phyloP scores from a whole-genome alignment of 2,888 invertebrate genomes.

The Heliconius cydno region DNA sequence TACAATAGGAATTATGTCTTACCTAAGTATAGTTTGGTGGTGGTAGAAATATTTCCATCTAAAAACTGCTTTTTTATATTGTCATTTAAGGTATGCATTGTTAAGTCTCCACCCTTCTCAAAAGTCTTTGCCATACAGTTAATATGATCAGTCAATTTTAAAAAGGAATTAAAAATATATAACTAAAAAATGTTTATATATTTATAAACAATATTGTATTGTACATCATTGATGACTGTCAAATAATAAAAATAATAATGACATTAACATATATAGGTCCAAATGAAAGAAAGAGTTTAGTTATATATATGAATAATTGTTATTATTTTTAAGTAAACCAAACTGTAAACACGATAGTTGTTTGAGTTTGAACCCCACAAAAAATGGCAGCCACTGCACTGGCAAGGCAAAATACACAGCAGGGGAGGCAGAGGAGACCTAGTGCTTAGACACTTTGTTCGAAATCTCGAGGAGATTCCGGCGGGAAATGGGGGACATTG shows the following conservation, averaged over 20 bases:
- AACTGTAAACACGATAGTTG: not conserved
- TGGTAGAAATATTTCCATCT: conserved; percentile 62
- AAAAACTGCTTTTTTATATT: conserved; percentile 62
- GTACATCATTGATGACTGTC: not conserved
- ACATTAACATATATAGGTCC: not conserved
- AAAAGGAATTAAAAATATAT: not conserved
- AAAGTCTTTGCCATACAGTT: conserved; percentile 6
- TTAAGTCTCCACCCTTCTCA: conserved; percentile 19
- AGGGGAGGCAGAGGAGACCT: too few species aligned
- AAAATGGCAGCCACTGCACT: too few species aligned
- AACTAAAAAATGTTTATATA: not conserved
- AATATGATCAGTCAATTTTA: not conserved
- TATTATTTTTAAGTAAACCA: not conserved
- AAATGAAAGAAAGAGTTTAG: not conserved
- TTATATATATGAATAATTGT: not conserved
- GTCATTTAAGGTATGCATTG: conserved; percentile 63
- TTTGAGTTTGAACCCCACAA: too few species aligned
- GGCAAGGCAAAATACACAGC: too few species aligned
- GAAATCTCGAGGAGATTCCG: too few species aligned
- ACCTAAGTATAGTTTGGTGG: conserved; percentile 69
- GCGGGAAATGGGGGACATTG: too few species aligned
- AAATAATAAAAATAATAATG: conserved; percentile 4
- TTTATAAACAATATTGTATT: not conserved
- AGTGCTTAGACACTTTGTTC: too few species aligned
- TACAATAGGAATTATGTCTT: conserved; percentile 40